Evolutionary conservation across 1,140 invertebrate species (phyloP).

Genomic region (Drosophila setifemur): DNA sequence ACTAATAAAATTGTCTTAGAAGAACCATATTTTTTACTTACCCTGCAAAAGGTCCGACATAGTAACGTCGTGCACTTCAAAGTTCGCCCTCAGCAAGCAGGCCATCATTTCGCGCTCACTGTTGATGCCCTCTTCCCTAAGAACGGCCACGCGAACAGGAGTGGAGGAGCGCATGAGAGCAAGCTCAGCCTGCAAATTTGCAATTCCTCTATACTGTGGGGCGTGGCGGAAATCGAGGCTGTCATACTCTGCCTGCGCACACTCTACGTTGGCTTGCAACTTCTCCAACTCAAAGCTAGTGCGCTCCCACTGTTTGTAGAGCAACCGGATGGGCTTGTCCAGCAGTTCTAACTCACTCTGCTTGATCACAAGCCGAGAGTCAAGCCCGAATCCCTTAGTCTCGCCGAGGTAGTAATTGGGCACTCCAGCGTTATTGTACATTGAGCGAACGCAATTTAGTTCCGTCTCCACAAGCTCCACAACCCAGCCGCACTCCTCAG

Average conservation of each 20-base stretch:
- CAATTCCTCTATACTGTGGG: constrained; percentile 87
- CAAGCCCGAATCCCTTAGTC: constrained; percentile 86
- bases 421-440: constrained; percentile 86
- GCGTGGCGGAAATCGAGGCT: constrained; percentile 85
- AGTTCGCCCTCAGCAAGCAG: constrained; percentile 94
- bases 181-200: constrained; percentile 86
- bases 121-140: constrained; percentile 98
- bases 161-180: constrained; percentile 66
- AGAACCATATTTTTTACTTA: constrained; percentile 58
- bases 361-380: constrained; percentile 86
- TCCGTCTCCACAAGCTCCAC: constrained; percentile 88
- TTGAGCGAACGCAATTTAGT: constrained; percentile 84
- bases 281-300: constrained; percentile 95
- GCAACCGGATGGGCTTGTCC: constrained; percentile 85
- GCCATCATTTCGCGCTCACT: constrained; percentile 99
- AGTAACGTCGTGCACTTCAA: constrained; percentile 95
- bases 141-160: constrained; percentile 91
- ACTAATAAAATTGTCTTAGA: no score
- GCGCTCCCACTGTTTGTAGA: constrained; percentile 96
- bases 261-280: constrained; percentile 90
- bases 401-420: constrained; percentile 89
- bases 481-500: constrained; percentile 96
- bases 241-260: constrained; percentile 90
- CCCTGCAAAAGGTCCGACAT: constrained; percentile 93
- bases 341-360: constrained; percentile 86